Evolutionary conservation across 2,888 invertebrate genomes (phyloP).

Genomic region (Plemyria rubiginata): DNA sequence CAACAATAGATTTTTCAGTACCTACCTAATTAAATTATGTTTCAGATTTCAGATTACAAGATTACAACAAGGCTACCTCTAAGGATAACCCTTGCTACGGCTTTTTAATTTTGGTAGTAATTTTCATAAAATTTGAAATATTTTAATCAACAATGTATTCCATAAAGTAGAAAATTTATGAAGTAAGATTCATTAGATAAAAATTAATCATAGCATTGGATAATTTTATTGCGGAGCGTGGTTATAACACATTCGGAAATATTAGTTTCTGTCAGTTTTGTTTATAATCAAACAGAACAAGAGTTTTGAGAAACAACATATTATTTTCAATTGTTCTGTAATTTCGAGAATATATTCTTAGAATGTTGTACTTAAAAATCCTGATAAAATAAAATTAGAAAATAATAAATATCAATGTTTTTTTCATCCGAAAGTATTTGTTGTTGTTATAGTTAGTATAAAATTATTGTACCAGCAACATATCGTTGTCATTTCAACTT

Average conservation of each 20-base stretch:
- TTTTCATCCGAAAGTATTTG: not conserved
- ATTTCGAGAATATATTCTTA: too few species aligned
- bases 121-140: constrained; percentile 54
- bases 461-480: constrained; percentile 38
- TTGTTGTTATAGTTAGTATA: not conserved
- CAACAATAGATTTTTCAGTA: constrained; percentile 8
- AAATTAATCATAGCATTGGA: not conserved
- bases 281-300: too few species aligned
- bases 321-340: too few species aligned
- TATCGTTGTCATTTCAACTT: constrained; percentile 53
- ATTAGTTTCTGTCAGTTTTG: too few species aligned
- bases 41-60: constrained; percentile 82
- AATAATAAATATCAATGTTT: not conserved
- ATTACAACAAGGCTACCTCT: constrained; percentile 69
- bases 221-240: not conserved
- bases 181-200: not conserved
- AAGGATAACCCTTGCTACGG: constrained; percentile 54
- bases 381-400: too few species aligned
- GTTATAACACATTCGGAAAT: too few species aligned
- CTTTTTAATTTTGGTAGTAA: constrained; percentile 63
- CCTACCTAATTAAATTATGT: constrained; percentile 18
- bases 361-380: too few species aligned
- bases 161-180: not conserved
- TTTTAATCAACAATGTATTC: constrained; percentile 41
- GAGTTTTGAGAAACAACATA: too few species aligned